Conservation (phyloP, 1,140 invertebrate species). For the Choristoneura fumiferana region DNA sequence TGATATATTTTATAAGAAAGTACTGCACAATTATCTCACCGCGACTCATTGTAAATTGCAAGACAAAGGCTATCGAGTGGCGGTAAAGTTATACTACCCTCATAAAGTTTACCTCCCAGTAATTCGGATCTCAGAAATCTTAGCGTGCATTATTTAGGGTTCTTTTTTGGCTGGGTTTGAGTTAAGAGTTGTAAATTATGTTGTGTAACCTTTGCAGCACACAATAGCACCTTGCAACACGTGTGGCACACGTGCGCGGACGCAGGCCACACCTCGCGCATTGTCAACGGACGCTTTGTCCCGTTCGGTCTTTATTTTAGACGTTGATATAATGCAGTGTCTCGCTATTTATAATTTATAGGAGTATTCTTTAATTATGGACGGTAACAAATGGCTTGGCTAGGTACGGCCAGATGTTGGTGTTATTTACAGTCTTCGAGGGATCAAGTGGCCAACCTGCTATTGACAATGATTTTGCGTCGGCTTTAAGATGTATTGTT, state of each 20-base stretch:
- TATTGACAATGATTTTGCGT: too few relatives aligned
- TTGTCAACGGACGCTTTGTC: constrained; percentile 7
- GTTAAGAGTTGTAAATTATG: constrained; percentile 8
- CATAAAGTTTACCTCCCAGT: constrained; percentile 11
- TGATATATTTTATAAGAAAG: neutral
- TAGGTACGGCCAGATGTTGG: constrained; percentile 12
- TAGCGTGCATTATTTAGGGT: neutral
- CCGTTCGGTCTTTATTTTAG: neutral
- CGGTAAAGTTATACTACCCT: constrained; percentile 20
- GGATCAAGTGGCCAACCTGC: neutral
- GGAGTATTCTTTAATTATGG: neutral
- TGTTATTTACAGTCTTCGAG: constrained; percentile 2
- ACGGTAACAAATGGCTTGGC: neutral
- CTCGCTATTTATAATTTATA: constrained; percentile 14
- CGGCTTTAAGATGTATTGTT: too few relatives aligned
- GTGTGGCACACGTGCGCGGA: constrained; percentile 41
- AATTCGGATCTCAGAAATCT: neutral
- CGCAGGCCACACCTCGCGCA: neutral
- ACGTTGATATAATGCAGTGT: constrained; percentile 8
- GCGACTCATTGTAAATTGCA: constrained; percentile 9
- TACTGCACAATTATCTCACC: constrained; percentile 3
- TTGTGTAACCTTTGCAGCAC: constrained; percentile 31
- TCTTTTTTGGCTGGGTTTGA: neutral
- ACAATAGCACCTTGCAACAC: constrained; percentile 50
- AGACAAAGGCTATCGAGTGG: constrained; percentile 15